Evolutionary conservation across 1,140 invertebrate genomes (phyloP).

Genomic region (Sitobion miscanthi): DNA sequence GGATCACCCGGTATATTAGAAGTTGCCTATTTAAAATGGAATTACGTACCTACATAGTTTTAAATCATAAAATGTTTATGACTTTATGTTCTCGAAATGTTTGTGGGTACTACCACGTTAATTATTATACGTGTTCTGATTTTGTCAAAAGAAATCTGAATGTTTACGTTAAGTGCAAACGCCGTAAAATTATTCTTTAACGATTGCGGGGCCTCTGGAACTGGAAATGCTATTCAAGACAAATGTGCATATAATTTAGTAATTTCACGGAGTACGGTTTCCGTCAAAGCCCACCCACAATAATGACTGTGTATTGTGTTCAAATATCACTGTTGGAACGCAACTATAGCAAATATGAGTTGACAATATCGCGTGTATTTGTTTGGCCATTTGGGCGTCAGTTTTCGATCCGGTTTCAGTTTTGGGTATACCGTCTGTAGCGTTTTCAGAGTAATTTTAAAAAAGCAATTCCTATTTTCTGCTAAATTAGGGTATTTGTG

Average conservation of each 20-base stretch:
- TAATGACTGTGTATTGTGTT: not conserved
- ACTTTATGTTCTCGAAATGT: not conserved
- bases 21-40: not conserved
- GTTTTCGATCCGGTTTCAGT: not conserved
- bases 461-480: not conserved
- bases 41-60: not conserved
- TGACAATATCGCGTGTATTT: not conserved
- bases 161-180: not conserved
- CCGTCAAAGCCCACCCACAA: not conserved
- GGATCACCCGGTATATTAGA: not conserved
- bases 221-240: not conserved
- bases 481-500: not conserved
- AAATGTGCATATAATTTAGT: slow-evolving; percentile 36
- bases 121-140: not conserved
- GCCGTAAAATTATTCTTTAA: slow-evolving; percentile 29
- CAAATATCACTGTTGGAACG: not conserved
- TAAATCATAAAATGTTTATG: not conserved
- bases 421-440: not conserved
- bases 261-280: slow-evolving; percentile 42
- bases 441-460: not conserved
- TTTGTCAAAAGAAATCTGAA: slow-evolving; percentile 8
- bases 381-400: not conserved
- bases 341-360: not conserved
- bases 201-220: not conserved
- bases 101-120: not conserved